Evolutionary conservation across 2,797 vertebrate genomes (phyloP), one percentile per base, ranked within the genome.

Genomic region (Coendou prehensilis): DNA sequence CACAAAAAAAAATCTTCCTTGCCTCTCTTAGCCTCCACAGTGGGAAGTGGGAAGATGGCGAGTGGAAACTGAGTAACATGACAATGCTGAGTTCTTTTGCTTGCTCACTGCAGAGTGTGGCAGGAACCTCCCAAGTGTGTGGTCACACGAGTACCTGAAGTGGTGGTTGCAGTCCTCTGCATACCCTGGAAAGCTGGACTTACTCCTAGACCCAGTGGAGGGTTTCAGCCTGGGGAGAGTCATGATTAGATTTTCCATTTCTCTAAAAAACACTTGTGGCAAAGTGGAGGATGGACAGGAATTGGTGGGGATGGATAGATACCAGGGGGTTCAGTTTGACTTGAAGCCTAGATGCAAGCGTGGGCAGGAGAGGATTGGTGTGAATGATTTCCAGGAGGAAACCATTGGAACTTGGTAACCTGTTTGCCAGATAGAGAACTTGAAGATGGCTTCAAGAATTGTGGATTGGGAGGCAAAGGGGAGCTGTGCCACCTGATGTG

Each of bases 221-320:
- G 37, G 57, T 75, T 96, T 88, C 81, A 75, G 73, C 26, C 23
- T 45, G 6, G 23, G 57, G 82, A 67, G 50, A 84, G 23, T 78
- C 45, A 20, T 20, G 13, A 76, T 86, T 84, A 14, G n/a, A n/a
- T 81, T 95, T 95, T 81, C 41, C 45, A 95, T 92, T 80, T 67
- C 56, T 76, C 69, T 92, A 47, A 64, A 37, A 9, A 33, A 33
- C 6, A 4, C 73, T 26, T 41, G 26, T 50, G 71, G 26, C 15
- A 30, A 54, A n/a, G 1, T 26, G 47, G 28, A 86, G 71, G 15
- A 1, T 18, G 83, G 73, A 7, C 50, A 41, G 26, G 56, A 75
- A 17, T 33, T 23, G 63, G 6, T 85, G 14, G 75, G 57, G n/a
- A 4, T 63, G 17, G 23, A 10, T 64, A 50, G 23, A 10, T 64